Base-by-base conservation (phyloP, 1,140 invertebrate species). In the Calosoma granatense region DNA sequence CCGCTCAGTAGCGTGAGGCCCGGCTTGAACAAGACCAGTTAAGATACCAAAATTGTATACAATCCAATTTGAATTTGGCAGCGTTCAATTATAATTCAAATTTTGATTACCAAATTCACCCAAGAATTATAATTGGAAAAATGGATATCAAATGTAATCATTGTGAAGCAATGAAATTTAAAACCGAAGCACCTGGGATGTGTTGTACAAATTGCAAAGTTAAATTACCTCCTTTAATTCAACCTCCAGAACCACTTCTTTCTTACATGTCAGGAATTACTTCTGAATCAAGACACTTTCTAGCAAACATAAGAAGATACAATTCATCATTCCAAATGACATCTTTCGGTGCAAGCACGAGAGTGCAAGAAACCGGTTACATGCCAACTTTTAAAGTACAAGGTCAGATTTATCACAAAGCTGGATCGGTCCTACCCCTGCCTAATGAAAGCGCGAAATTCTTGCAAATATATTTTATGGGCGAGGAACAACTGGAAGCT, bases 321-420 rank as follows among this genome's bases (percentile, higher is more conserved):
- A 76, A 75, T 61, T 62, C 21, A 54, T 67, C 65, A 20, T 75
- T 77, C 55, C 67, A 67, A 58, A 72, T 72, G 64, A 73, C 68
- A 12, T 72, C 70, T 4, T 74, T 73, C 67, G 70, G 70, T 3
- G 67, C 64, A 14, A 30, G 4, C 4, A 63, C 62, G 20, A 54
- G 65, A 17, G 53, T 65, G 6, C 60, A 61, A 63, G 65, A 67
- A 60, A 60, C 60, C 2, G 23, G 56, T 19, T 72, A 65, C 54
- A 67, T 68, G 63, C 66, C 68, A 12, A 72, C 68, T 39, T 74
- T 71, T 62, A 71, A 72, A 53, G 41, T 72, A 2, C 71, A 75
- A 66, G 73, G 76, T 1, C 74, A 76, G 56, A 63, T 76, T 39
- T 70, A 71, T 55, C 70, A 72, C 52, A 54, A 63, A 41, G 65